Percentiles rank a stretch among this genome's conserved stretches.
Evolutionary conservation across 2,113 vertebrate species (phyloP).

Genomic region (Menura novaehollandiae): DNA sequence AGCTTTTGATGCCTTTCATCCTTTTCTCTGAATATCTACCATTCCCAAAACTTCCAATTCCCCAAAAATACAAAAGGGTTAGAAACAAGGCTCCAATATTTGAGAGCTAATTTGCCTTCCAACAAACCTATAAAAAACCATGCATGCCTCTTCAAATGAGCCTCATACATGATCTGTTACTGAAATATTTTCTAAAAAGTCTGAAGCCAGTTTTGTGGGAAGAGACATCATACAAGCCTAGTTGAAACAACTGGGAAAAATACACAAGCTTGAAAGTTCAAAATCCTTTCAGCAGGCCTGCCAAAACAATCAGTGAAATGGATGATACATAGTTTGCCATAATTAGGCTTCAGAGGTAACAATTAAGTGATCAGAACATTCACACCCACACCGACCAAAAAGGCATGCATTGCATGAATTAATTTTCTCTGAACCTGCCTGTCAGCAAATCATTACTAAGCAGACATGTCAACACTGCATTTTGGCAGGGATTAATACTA

Average conservation of each 20-base stretch:
- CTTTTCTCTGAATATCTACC: neutral
- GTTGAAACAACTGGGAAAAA: neutral
- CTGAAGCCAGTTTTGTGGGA: neutral
- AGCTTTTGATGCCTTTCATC: neutral
- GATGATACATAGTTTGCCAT: conserved; percentile 17
- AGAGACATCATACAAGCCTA: neutral
- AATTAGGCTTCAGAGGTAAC: conserved; percentile 46
- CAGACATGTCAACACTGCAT: neutral
- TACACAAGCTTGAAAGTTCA: neutral
- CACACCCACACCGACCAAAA: neutral
- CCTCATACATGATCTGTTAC: neutral
- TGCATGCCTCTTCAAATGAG: neutral
- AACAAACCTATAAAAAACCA: neutral
- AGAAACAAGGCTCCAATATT: neutral
- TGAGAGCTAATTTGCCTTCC: neutral
- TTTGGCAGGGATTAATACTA: neutral
- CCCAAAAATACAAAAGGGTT: neutral
- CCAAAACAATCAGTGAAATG: conserved; percentile 7
- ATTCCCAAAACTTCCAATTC: neutral
- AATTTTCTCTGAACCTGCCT: neutral
- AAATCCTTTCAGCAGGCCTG: neutral
- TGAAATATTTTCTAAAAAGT: neutral
- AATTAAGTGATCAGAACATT: conserved; percentile 53
- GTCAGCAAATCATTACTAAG: conserved; percentile 14
- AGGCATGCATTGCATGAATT: neutral